Conservation (phyloP, 2,797 vertebrate genomes). For the Enteromius mattozi region DNA sequence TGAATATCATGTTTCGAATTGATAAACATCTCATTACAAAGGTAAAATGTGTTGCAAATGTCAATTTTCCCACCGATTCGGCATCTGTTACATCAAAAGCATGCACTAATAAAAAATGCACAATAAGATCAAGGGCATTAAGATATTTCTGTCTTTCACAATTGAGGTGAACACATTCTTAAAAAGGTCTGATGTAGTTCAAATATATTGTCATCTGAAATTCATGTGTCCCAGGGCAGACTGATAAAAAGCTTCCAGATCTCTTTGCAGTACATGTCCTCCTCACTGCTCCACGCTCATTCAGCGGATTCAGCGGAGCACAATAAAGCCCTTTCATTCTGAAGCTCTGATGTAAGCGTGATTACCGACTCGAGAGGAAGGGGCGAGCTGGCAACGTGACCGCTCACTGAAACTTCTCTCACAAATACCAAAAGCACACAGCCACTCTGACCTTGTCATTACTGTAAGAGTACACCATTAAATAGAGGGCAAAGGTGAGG, state of each 20-base stretch:
- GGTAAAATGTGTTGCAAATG: neutral
- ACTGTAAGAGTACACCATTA: constrained; percentile 18
- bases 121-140: neutral
- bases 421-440: constrained; percentile 43
- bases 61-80: neutral
- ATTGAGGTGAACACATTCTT: neutral
- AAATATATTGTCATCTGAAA: constrained; percentile 16
- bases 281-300: constrained; percentile 56
- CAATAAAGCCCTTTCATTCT: constrained; percentile 77
- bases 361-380: constrained; percentile 68
- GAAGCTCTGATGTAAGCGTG: constrained; percentile 66
- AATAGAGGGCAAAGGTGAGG: constrained; percentile 34
- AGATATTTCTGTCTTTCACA: neutral
- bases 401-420: constrained; percentile 21
- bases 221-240: constrained; percentile 3
- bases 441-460: constrained; percentile 38
- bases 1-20: neutral
- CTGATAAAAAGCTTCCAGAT: constrained; percentile 49
- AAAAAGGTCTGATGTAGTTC: neutral
- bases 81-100: neutral
- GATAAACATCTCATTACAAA: neutral
- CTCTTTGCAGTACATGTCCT: constrained; percentile 27
- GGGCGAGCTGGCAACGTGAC: constrained; percentile 47
- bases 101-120: neutral
- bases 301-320: constrained; percentile 68